A percentile compares a stretch with the other conserved stretches of the same genome.
Evolutionary conservation across 2,113 vertebrate genomes (phyloP).

Genomic region (Gadus chalcogrammus): DNA sequence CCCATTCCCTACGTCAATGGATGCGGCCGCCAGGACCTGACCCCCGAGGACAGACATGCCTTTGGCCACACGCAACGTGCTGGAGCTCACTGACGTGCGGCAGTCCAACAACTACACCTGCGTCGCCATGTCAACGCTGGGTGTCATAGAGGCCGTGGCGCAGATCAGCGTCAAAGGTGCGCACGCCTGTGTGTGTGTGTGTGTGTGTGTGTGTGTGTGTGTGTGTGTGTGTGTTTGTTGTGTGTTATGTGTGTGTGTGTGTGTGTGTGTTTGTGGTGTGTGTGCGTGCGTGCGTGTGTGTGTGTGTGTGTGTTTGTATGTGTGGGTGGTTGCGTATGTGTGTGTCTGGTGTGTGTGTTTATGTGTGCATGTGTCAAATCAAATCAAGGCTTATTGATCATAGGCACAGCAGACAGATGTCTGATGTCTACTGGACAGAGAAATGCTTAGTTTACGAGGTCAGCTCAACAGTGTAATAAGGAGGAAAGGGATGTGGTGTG

Average conservation of each 20-base stretch:
- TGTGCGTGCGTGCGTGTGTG: background rate
- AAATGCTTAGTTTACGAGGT: no score
- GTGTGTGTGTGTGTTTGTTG: background rate
- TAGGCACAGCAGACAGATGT: background rate
- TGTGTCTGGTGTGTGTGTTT: background rate
- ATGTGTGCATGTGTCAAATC: background rate
- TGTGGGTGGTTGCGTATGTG: background rate
- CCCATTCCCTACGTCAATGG: slow-evolving; percentile 99
- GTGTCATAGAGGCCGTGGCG: slow-evolving; percentile 95
- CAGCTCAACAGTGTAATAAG: no score
- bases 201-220: background rate
- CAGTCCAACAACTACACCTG: slow-evolving; percentile 98
- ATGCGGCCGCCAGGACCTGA: slow-evolving; percentile 96
- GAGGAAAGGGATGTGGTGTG: background rate
- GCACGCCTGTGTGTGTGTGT: background rate
- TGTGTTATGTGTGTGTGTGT: background rate
- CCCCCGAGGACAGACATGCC: slow-evolving; percentile 99
- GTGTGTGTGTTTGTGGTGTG: background rate
- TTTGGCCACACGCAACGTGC: slow-evolving; percentile 96
- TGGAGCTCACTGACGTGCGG: slow-evolving; percentile 93
- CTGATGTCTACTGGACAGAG: no score
- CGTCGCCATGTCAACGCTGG: slow-evolving; percentile 98
- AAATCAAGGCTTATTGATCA: background rate
- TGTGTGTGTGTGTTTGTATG: background rate
- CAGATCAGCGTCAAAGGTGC: slow-evolving; percentile 98